phyloP scores from a whole-genome alignment of 2,113 vertebrate genomes.

The Sphyrna mokarran region DNA sequence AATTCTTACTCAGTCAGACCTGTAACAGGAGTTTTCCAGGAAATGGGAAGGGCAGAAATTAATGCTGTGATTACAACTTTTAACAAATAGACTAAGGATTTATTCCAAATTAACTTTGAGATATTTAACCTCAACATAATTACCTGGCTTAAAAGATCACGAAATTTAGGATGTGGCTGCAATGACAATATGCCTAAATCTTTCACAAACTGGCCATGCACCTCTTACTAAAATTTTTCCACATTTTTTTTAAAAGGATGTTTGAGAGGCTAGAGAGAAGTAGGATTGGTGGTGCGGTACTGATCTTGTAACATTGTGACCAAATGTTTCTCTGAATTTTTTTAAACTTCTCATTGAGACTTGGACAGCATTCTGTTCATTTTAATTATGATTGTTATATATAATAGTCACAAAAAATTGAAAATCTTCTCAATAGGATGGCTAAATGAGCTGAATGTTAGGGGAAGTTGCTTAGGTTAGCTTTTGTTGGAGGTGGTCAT shows the following conservation, averaged over 20 bases:
- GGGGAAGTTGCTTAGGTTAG: not conserved
- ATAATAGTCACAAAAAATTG: not conserved
- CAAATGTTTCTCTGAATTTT: not conserved
- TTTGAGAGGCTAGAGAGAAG: not conserved
- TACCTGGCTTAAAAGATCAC: not conserved
- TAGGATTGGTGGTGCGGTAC: not conserved
- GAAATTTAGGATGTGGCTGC: not conserved
- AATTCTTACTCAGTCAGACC: not conserved
- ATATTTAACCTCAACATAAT: not conserved
- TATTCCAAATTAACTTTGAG: not conserved
- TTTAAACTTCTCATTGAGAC: not conserved
- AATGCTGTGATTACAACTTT: not conserved
- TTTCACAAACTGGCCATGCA: not conserved
- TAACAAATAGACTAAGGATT: not conserved
- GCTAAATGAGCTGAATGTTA: not conserved
- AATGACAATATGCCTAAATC: not conserved
- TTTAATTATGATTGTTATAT: not conserved
- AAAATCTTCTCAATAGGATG: not conserved
- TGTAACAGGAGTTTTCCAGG: not conserved
- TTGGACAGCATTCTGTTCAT: not conserved
- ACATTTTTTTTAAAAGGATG: not conserved
- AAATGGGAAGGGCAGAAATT: not conserved
- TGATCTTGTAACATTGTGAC: not conserved
- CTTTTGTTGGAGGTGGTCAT: not conserved
- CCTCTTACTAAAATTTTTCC: not conserved